phyloP scores from a whole-genome alignment of 2,797 vertebrate species.

The Brachyalestes nurse region DNA sequence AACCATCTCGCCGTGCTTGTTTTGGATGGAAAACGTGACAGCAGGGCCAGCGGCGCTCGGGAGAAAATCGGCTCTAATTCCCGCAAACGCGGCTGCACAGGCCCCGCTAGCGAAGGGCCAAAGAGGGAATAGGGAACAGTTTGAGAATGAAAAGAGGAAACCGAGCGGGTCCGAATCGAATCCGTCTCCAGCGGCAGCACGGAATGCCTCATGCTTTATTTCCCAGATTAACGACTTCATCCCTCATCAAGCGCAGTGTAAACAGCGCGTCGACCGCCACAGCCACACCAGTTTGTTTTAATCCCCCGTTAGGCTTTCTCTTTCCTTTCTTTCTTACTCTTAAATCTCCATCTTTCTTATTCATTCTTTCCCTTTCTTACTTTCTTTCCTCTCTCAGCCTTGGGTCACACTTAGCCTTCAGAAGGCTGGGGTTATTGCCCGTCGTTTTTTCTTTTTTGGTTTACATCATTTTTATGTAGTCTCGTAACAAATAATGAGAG shows the following conservation, averaged over 20 bases:
- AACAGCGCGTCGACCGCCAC: constrained; percentile 68
- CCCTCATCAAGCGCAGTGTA: constrained; percentile 76
- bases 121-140: constrained; percentile 26
- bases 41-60: constrained; percentile 56
- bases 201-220: constrained; percentile 73
- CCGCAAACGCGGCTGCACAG: constrained; percentile 29
- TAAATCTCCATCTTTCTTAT: constrained; percentile 1
- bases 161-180: constrained; percentile 25
- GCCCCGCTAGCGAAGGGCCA: not conserved
- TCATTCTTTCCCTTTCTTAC: not conserved
- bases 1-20: constrained; percentile 72
- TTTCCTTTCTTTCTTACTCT: constrained; percentile 15
- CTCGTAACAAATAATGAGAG: not conserved
- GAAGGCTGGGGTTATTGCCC: not conserved
- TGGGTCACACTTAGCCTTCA: not conserved
- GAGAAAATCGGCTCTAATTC: constrained; percentile 28
- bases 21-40: constrained; percentile 71
- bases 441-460: too few relatives aligned
- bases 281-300: constrained; percentile 21
- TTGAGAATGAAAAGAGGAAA: constrained; percentile 49
- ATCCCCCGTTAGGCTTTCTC: constrained; percentile 10
- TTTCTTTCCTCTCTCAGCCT: not conserved
- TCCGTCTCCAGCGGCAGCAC: constrained; percentile 64
- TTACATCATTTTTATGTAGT: not conserved
- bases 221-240: constrained; percentile 76